Evolutionary conservation across 2,888 invertebrate genomes (phyloP), one percentile per base, ranked within the genome.

Genomic region (Apocheima hispidaria): DNA sequence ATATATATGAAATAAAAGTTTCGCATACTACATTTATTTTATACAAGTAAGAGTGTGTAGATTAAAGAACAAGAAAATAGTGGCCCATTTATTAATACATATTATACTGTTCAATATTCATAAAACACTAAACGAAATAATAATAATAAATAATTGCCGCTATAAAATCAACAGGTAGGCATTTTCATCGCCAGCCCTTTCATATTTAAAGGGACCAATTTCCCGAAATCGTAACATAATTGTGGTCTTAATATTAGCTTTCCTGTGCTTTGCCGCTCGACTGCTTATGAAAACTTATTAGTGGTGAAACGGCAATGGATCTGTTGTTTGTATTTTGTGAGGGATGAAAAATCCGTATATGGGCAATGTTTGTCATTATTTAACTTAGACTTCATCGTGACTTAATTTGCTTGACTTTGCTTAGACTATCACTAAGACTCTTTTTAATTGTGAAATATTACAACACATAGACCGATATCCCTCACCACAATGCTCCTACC

Each of bases 131-230:
- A 43, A 23, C 43, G 28, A 48, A 21, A 33, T n/a, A n/a, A n/a
- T n/a, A n/a, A n/a, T n/a, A n/a, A n/a, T n/a, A n/a, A n/a, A n/a
- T n/a, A n/a, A n/a, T 43, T 7, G 20, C 9, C 30, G 16, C 28
- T 46, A n/a, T 38, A 55, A 46, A 38, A 46, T 55, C 55, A 55
- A 55, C 55, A 55, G 46, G 55, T 55, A 21, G 18, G 44, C 36
- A 54, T 7, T 55, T 35, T 14, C 46, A 38, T 16, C n/a, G 43
- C 33, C 30, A 14, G 12, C 40, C 28, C 16, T 33, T 40, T 49
- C 41, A 56, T 41, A 49, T 49, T 49, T 40, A 43, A 41, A 23
- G 23, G 30, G 33, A 6, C n/a, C 23, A 56, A 49, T 50, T 56
- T 41, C 49, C 49, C 10, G 23, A 41, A 56, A 41, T 41, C 16